These are phyloP conservation scores for Stenichneumon culpator DNA, from an alignment of 2,888 invertebrate species.

Conservation along the genomic window DNA sequence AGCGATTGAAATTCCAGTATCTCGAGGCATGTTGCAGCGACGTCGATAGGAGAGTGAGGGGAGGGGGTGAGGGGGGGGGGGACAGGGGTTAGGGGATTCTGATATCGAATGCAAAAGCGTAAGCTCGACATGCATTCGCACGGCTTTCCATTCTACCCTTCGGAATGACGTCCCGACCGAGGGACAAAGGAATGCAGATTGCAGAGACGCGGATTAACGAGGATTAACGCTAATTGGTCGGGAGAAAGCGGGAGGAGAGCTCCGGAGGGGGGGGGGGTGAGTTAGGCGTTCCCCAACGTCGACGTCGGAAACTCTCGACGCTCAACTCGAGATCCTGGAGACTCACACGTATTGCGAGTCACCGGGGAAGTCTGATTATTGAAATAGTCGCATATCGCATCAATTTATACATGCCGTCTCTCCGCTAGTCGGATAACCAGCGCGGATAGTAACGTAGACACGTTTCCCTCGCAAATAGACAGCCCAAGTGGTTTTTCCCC, in stretches of 20 bases:
- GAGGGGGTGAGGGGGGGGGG: no score
- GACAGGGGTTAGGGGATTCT: not conserved
- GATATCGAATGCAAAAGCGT: conserved; percentile 52
- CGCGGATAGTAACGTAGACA: not conserved
- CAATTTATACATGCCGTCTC: conserved; percentile 7
- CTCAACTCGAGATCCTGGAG: conserved; percentile 10
- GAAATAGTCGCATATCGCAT: conserved; percentile 73
- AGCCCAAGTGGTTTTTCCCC: not conserved
- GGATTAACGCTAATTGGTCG: conserved; percentile 83
- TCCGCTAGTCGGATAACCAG: not conserved
- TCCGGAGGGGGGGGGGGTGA: conserved; percentile 18
- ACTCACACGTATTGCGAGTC: conserved; percentile 77
- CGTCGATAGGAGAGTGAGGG: conserved; percentile 25
- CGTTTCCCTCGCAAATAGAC: not conserved
- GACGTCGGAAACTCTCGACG: conserved; percentile 17
- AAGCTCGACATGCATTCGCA: conserved; percentile 62
- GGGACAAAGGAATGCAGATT: conserved; percentile 82
- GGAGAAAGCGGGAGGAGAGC: conserved; percentile 57
- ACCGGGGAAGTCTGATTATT: conserved; percentile 80
- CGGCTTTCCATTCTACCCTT: conserved; percentile 64
- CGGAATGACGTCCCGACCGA: conserved; percentile 63
- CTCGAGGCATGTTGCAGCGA: conserved; percentile 25
- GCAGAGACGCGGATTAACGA: conserved; percentile 79
- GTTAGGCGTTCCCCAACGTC: not conserved
- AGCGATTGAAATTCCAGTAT: conserved; percentile 56